phyloP scores from a whole-genome alignment of 2,888 invertebrate genomes.

The Drosophila niveifrons region DNA sequence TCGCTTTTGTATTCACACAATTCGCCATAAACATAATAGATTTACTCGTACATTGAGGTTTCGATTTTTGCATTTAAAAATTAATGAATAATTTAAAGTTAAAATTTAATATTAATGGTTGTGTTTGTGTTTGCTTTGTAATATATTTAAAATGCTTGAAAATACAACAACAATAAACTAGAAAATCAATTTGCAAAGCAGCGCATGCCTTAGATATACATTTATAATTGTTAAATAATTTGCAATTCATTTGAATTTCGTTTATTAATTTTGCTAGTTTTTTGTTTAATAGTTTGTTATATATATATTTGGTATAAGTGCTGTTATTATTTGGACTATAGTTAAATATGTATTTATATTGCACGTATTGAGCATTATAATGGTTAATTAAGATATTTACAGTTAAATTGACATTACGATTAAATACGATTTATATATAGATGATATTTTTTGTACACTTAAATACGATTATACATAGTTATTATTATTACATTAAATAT shows the following conservation, averaged over 20 bases:
- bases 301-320: constrained; percentile 36
- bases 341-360: constrained; percentile 50
- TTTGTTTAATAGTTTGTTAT: neutral
- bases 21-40: constrained; percentile 68
- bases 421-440: constrained; percentile 25
- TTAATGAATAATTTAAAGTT: constrained; percentile 60
- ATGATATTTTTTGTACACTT: constrained; percentile 39
- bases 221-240: constrained; percentile 43
- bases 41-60: constrained; percentile 59
- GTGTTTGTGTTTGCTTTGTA: constrained; percentile 23
- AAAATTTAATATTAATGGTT: constrained; percentile 37
- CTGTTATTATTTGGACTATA: constrained; percentile 43
- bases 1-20: constrained; percentile 58
- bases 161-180: constrained; percentile 75
- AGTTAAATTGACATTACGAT: constrained; percentile 64
- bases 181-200: constrained; percentile 65
- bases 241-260: constrained; percentile 41
- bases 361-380: constrained; percentile 64
- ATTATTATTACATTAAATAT: constrained; percentile 49
- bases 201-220: constrained; percentile 47
- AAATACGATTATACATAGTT: constrained; percentile 24
- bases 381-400: constrained; percentile 53
- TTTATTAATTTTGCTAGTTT: constrained; percentile 53
- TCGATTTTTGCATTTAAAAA: constrained; percentile 44
- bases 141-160: constrained; percentile 56